phyloP scores from a whole-genome alignment of 2,797 vertebrate species.

The Molossus alvarezi region DNA sequence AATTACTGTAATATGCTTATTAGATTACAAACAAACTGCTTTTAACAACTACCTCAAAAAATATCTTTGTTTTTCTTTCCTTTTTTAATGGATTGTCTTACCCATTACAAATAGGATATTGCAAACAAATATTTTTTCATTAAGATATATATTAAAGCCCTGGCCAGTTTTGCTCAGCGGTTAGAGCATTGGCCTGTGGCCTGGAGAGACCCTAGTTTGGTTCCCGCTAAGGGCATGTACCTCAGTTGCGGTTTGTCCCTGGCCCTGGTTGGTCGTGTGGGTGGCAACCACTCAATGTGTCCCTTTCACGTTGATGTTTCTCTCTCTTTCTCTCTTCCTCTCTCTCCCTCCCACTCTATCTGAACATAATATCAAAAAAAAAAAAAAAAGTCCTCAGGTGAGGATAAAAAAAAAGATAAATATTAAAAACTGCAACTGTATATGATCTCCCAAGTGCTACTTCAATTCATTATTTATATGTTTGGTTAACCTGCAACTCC shows the following conservation, averaged over 20 bases:
- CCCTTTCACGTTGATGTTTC: too few species aligned
- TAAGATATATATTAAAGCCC: conserved; percentile 80
- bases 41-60: conserved; percentile 42
- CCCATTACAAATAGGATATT: conserved; percentile 74
- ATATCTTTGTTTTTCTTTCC: background rate
- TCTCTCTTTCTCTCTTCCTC: too few species aligned
- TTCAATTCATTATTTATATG: conserved; percentile 84
- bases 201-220: too few species aligned
- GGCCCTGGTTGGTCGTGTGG: too few species aligned
- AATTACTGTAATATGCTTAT: conserved; percentile 44
- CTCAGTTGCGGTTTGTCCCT: too few species aligned
- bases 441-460: conserved; percentile 67
- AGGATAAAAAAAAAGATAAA: conserved; percentile 33
- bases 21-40: conserved; percentile 6
- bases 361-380: too few species aligned
- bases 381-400: too few species aligned
- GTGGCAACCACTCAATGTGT: too few species aligned
- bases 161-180: too few species aligned
- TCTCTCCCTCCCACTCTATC: too few species aligned
- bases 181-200: too few species aligned
- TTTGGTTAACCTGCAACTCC: conserved; percentile 82
- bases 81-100: conserved; percentile 77
- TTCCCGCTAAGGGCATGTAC: too few species aligned
- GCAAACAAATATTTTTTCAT: conserved; percentile 65
- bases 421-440: conserved; percentile 84